Conservation (phyloP, 2,113 vertebrate genomes). For the Chaetodon trifascialis region DNA sequence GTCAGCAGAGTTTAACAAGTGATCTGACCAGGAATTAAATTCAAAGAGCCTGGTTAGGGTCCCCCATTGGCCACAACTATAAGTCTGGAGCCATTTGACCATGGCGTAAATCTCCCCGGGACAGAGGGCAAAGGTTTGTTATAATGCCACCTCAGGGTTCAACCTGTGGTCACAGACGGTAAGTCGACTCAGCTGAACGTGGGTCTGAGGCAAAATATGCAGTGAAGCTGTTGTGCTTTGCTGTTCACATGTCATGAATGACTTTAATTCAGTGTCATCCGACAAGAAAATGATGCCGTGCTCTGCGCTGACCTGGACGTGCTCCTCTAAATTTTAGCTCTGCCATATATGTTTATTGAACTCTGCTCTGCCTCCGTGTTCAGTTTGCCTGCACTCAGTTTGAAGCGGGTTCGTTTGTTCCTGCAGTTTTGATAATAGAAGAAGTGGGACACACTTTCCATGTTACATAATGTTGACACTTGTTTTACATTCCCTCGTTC, state of each 20-base stretch:
- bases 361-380: not conserved
- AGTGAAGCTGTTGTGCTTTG: not conserved
- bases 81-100: slow-evolving; percentile 54
- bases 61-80: slow-evolving; percentile 30
- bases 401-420: not conserved
- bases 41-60: slow-evolving; percentile 40
- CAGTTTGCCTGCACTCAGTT: not conserved
- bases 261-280: too few species aligned
- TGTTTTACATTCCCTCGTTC: not conserved
- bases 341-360: not conserved
- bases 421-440: not conserved
- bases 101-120: slow-evolving; percentile 63
- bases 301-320: not conserved
- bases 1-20: slow-evolving; percentile 43
- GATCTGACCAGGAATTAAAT: slow-evolving; percentile 50
- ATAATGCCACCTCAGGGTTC: slow-evolving; percentile 59
- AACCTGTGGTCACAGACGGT: slow-evolving; percentile 55
- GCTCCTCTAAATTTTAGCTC: not conserved
- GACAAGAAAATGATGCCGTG: not conserved
- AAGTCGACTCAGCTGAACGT: slow-evolving; percentile 77
- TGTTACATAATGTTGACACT: not conserved
- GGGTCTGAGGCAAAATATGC: slow-evolving; percentile 24
- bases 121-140: slow-evolving; percentile 71
- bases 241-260: not conserved
- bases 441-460: not conserved